Evolutionary conservation across 2,888 invertebrate species (phyloP), one percentile per base, ranked within the genome.

Genomic region (Xanthia togata): DNA sequence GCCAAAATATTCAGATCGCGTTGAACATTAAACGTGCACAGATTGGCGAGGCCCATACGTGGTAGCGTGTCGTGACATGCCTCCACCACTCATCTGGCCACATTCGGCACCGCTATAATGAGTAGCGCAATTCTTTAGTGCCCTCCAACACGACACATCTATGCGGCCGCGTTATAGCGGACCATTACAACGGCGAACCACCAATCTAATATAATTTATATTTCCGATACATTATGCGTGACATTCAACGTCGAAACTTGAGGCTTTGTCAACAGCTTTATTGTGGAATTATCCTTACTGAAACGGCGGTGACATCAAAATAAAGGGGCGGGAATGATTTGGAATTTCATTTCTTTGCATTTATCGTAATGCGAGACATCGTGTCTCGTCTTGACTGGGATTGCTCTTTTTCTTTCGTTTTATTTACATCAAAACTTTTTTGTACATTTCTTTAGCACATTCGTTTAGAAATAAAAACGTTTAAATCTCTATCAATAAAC

Each of bases 141-240:
- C 93, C 90, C 80, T 87, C 85, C 87, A 90, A 89, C 95, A 95
- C 94, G 95, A 92, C 91, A 93, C 89, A 89, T 82, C 84, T 89
- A 87, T 83, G 86, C 84, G 83, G 85, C 84, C 85, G 77, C 84
- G 75, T 84, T 86, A 82, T 86, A 80, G 81, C 84, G 78, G 59
- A 17, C 90, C 89, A 92, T 93, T 93, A 94, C 89, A 89, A 85
- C 82, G 87, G 81, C 89, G 76, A 92, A 93, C 92, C 93, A 88
- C 91, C 90, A 88, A 93, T 94, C 92, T 93, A 93, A 93, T 93
- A 93, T 93, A 93, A 95, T 94, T 94, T 93, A 92, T 94, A 93
- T 92, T 93, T 94, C 93, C 93, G 92, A 93, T 94, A 92, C 90
- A 92, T 93, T 93, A 93, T 91, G 90, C 92, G 91, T 92, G 92